Evolutionary conservation across 2,113 vertebrate genomes (phyloP).

Genomic region (Lycocorax pyrrhopterus): DNA sequence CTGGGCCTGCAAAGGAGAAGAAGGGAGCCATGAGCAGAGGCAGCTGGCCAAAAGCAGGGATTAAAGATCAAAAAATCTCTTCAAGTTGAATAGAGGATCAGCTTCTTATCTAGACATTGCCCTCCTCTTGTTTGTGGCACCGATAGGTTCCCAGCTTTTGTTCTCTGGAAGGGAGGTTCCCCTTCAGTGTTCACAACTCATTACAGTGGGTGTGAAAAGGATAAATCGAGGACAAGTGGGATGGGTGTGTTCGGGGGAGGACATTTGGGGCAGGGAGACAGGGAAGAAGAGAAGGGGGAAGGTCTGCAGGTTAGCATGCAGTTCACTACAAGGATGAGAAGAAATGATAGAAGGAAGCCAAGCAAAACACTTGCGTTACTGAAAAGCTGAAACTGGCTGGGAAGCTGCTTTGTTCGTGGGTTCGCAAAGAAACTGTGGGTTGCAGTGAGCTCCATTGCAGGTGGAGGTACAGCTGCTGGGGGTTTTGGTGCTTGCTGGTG

Average conservation of each 20-base stretch:
- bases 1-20: constrained; percentile 80
- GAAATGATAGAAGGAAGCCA: not conserved
- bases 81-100: not conserved
- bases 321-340: not conserved
- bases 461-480: not conserved
- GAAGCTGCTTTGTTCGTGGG: not conserved
- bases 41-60: not conserved
- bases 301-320: not conserved
- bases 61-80: not conserved
- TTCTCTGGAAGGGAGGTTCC: not conserved
- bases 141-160: not conserved
- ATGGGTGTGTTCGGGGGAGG: not conserved
- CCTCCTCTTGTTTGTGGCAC: not conserved
- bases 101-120: not conserved
- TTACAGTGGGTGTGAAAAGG: not conserved
- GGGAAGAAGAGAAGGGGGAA: not conserved
- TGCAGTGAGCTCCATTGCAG: not conserved
- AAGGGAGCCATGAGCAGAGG: not conserved
- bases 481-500: not conserved
- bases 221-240: not conserved
- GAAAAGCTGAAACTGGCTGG: constrained; percentile 16
- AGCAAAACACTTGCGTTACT: not conserved
- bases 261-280: not conserved
- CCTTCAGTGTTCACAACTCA: not conserved
- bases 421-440: not conserved